phyloP scores from a whole-genome alignment of 37 sponge, comb jelly and placozoan species.

The Oopsacas minuta region DNA sequence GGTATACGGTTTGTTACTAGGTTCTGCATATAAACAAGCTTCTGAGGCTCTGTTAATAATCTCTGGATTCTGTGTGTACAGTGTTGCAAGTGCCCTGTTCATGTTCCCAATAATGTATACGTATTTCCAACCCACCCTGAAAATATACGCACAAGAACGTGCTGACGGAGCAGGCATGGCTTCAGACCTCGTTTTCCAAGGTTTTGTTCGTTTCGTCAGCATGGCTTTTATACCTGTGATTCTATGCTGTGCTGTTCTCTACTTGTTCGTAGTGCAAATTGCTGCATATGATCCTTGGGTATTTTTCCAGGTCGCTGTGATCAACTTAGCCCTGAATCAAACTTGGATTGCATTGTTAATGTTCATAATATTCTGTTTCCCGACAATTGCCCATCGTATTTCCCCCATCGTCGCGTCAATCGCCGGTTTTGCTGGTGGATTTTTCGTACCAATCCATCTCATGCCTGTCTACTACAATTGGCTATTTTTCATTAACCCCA shows the following conservation, averaged over 20 bases:
- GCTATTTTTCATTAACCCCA: slow-evolving; percentile 72
- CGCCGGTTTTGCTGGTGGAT: slow-evolving; percentile 79
- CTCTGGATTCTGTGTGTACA: slow-evolving; percentile 81
- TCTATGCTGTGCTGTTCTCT: slow-evolving; percentile 49
- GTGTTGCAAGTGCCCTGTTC: slow-evolving; percentile 81
- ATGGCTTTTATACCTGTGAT: slow-evolving; percentile 45
- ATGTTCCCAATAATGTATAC: slow-evolving; percentile 70
- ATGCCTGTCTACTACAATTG: slow-evolving; percentile 48
- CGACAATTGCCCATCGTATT: slow-evolving; percentile 31
- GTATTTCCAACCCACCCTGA: slow-evolving; percentile 46
- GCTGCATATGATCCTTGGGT: slow-evolving; percentile 21
- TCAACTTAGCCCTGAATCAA: slow-evolving; percentile 66
- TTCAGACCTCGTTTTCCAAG: slow-evolving; percentile 58
- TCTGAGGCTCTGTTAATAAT: slow-evolving; percentile 36
- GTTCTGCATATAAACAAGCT: slow-evolving; percentile 55
- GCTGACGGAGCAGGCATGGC: slow-evolving; percentile 59
- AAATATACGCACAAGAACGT: slow-evolving; percentile 45
- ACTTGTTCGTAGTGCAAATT: slow-evolving; percentile 43
- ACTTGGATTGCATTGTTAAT: slow-evolving; percentile 65
- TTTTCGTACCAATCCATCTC: slow-evolving; percentile 48
- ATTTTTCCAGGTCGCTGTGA: slow-evolving; percentile 33
- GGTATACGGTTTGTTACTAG: slow-evolving; percentile 44
- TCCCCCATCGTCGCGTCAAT: slow-evolving; percentile 57
- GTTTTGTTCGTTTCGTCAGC: slow-evolving; percentile 46
- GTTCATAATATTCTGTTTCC: slow-evolving; percentile 48